phyloP scores from a whole-genome alignment of 2,888 invertebrate species.

The Lutraria lutraria region DNA sequence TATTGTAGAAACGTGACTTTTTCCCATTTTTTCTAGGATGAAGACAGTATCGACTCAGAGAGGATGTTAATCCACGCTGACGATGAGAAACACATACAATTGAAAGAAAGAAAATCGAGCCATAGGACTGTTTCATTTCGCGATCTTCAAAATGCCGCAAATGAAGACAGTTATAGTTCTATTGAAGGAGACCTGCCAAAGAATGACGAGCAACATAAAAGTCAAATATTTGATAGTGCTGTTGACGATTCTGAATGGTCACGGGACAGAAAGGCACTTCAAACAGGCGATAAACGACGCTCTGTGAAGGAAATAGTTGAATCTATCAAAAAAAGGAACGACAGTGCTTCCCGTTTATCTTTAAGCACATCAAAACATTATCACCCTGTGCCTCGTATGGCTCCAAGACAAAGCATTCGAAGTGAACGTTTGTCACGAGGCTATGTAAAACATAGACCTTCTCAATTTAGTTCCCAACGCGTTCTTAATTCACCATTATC shows the following conservation, averaged over 20 bases:
- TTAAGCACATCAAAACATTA: not conserved
- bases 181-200: not conserved
- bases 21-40: not conserved
- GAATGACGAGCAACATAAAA: not conserved
- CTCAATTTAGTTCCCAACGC: not conserved
- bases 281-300: not conserved
- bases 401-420: not conserved
- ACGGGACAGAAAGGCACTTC: not conserved
- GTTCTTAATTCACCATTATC: not conserved
- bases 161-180: not conserved
- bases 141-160: not conserved
- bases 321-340: not conserved
- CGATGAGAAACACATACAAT: not conserved
- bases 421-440: not conserved
- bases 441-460: not conserved
- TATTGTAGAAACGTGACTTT: not conserved
- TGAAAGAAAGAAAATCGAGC: not conserved
- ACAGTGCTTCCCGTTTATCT: not conserved
- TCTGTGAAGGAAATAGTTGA: conserved; percentile 10
- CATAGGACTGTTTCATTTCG: not conserved
- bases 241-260: not conserved
- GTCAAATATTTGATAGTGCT: not conserved
- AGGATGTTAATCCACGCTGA: not conserved
- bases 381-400: not conserved
- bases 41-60: not conserved